A percentile compares a stretch with the other conserved stretches of the same genome.
Conservation (phyloP, 2,888 invertebrate genomes). For the Helicoverpa assulta region DNA sequence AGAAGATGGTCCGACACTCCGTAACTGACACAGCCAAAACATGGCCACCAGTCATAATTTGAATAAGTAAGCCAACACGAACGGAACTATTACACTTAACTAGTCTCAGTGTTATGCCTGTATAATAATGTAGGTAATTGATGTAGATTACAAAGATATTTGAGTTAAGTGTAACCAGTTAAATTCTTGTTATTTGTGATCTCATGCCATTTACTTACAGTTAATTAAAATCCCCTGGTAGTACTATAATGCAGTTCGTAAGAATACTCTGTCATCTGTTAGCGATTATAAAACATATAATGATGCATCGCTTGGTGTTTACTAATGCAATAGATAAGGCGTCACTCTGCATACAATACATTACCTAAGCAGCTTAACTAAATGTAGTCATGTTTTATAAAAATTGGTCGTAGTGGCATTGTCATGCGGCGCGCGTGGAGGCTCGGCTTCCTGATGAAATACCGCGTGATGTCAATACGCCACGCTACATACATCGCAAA, state of each 20-base stretch:
- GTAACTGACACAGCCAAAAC: no score
- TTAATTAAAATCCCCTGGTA: not conserved
- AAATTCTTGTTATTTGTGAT: no score
- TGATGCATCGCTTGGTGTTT: not conserved
- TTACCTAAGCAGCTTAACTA: slow-evolving; percentile 9
- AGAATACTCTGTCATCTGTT: not conserved
- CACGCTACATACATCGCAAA: slow-evolving; percentile 9
- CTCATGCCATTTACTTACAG: no score
- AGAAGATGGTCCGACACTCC: no score
- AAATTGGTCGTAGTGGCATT: slow-evolving; percentile 17
- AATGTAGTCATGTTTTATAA: slow-evolving; percentile 11
- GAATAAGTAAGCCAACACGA: no score
- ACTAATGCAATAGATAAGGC: not conserved
- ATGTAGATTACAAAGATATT: no score
- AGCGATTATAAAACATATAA: not conserved
- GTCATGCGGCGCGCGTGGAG: slow-evolving; percentile 21
- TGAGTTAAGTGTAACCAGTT: no score
- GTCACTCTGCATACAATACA: not conserved
- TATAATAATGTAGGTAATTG: no score
- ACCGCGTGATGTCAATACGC: slow-evolving; percentile 35
- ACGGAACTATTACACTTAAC: no score
- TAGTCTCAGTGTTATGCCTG: no score
- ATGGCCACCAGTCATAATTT: no score
- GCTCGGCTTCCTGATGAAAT: slow-evolving; percentile 41
- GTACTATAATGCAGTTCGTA: not conserved